Conservation (phyloP, 2,888 invertebrate species). For the Cheilosia variabilis region DNA sequence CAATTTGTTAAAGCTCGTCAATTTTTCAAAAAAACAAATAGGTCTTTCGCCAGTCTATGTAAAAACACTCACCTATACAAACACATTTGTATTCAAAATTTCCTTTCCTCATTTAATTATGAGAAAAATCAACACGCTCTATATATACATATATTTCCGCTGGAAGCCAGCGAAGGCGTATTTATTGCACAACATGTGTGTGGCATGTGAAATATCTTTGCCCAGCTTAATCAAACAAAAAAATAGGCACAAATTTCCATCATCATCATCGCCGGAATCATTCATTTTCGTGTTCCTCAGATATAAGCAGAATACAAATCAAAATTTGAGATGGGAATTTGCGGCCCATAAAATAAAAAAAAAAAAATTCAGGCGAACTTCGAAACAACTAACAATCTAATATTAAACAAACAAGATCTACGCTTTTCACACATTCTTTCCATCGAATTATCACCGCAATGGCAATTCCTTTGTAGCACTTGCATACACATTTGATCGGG, state of each 20-base stretch:
- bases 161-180: conserved; percentile 28
- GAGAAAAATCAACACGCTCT: neutral
- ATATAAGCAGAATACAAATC: conserved; percentile 31
- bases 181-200: conserved; percentile 46
- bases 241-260: conserved; percentile 21
- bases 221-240: conserved; percentile 59
- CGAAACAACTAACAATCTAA: conserved; percentile 35
- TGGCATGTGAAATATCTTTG: conserved; percentile 47
- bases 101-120: conserved; percentile 7
- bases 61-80: neutral
- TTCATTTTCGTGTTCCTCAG: conserved; percentile 3
- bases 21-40: conserved; percentile 30
- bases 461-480: conserved; percentile 12
- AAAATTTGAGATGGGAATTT: conserved; percentile 24
- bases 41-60: conserved; percentile 18
- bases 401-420: conserved; percentile 58
- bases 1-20: neutral
- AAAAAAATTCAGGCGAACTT: neutral
- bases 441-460: conserved; percentile 50
- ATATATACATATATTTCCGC: conserved; percentile 37
- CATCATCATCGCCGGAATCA: conserved; percentile 49
- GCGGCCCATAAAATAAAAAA: conserved; percentile 14
- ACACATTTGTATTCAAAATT: neutral
- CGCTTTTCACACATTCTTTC: conserved; percentile 35
- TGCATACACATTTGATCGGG: conserved; percentile 9